These are phyloP conservation scores for Strix uralensis DNA, from an alignment of 2,113 vertebrate genomes.

Conservation along the genomic window DNA sequence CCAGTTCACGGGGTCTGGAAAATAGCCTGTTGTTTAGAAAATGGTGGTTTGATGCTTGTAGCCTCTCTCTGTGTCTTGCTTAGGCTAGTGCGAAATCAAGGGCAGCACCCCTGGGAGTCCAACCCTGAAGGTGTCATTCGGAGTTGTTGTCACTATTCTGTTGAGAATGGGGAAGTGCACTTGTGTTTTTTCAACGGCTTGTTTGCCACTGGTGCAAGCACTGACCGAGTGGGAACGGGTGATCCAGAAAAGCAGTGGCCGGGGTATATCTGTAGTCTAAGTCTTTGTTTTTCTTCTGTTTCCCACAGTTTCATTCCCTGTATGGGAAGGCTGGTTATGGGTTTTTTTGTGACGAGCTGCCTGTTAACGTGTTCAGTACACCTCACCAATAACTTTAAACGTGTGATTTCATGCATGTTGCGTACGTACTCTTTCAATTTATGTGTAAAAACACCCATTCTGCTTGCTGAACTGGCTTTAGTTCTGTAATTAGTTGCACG, in stretches of 20 bases:
- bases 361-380: not conserved
- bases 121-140: not conserved
- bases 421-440: not conserved
- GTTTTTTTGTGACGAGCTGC: not conserved
- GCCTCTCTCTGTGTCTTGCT: not conserved
- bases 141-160: not conserved
- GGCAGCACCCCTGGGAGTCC: not conserved
- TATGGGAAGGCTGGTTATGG: not conserved
- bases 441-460: not conserved
- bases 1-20: not conserved
- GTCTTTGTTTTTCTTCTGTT: not conserved
- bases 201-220: not conserved
- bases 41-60: not conserved
- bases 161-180: not conserved
- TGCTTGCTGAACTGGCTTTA: not conserved
- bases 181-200: not conserved
- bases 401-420: not conserved
- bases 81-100: not conserved
- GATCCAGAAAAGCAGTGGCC: not conserved
- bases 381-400: not conserved
- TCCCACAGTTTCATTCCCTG: not conserved
- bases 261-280: not conserved
- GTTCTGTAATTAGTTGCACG: rapidly evolving
- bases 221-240: not conserved
- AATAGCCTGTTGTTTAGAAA: not conserved